These are phyloP conservation scores for Chrysina gloriosa DNA, from an alignment of 2,888 invertebrate genomes.

Conservation along the genomic window DNA sequence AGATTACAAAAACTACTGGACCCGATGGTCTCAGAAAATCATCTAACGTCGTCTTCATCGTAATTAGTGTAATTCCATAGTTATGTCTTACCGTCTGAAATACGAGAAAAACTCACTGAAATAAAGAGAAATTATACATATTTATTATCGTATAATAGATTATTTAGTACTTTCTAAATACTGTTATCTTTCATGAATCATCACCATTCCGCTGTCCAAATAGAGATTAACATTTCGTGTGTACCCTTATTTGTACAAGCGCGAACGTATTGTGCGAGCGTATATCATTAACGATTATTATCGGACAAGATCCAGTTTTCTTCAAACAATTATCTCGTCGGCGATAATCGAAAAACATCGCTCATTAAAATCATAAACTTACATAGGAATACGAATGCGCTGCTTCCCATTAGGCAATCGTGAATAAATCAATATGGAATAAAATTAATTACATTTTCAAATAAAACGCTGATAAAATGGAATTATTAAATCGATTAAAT, in stretches of 20 bases:
- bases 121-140: slow-evolving; percentile 10
- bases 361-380: slow-evolving; percentile 13
- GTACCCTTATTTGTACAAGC: neutral
- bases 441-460: too few relatives aligned
- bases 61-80: too few relatives aligned
- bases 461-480: too few relatives aligned
- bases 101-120: too few relatives aligned
- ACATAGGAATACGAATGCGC: too few relatives aligned
- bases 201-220: slow-evolving; percentile 3
- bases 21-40: too few relatives aligned
- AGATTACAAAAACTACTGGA: too few relatives aligned
- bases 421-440: too few relatives aligned
- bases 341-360: slow-evolving; percentile 16
- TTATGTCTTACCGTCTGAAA: too few relatives aligned
- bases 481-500: too few relatives aligned
- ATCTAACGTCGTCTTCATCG: too few relatives aligned
- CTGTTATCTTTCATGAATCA: slow-evolving; percentile 14
- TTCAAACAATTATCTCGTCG: slow-evolving; percentile 18
- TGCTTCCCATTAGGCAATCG: too few relatives aligned
- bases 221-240: neutral
- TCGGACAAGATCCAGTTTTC: slow-evolving; percentile 21
- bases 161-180: slow-evolving; percentile 20
- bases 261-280: neutral
- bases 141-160: slow-evolving; percentile 19
- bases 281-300: neutral